A percentile compares a stretch with the other conserved stretches of the same genome.
Evolutionary conservation across 2,797 vertebrate genomes (phyloP).

Genomic region (Channa striata): DNA sequence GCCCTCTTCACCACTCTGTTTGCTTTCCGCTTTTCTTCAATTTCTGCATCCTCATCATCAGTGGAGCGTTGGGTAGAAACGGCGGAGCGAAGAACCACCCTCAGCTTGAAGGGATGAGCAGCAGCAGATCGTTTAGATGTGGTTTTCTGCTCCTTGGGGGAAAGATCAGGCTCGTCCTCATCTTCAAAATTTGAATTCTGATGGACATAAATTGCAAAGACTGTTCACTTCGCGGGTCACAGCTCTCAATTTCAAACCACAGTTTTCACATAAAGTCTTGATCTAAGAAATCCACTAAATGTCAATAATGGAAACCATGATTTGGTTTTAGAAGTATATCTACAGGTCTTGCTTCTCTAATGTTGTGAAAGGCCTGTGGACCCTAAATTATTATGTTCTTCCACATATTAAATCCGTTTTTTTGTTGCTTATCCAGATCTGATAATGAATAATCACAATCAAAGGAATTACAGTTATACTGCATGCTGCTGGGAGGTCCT

Average conservation of each 20-base stretch:
- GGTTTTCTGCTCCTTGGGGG: constrained; percentile 9
- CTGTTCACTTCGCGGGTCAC: background rate
- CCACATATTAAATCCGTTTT: too few relatives aligned
- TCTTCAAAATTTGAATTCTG: constrained; percentile 50
- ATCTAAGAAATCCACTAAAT: too few relatives aligned
- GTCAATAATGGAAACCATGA: too few relatives aligned
- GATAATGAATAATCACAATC: too few relatives aligned
- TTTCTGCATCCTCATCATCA: constrained; percentile 45
- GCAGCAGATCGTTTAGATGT: constrained; percentile 25
- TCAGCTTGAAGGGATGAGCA: constrained; percentile 67
- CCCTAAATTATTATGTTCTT: too few relatives aligned
- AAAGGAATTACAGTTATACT: too few relatives aligned
- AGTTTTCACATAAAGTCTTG: background rate
- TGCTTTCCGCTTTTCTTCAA: background rate
- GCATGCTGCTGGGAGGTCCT: too few relatives aligned
- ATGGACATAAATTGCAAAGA: background rate
- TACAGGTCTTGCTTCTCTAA: too few relatives aligned
- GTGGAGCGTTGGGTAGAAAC: background rate
- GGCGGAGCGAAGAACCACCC: constrained; percentile 69
- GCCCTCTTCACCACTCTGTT: constrained; percentile 11
- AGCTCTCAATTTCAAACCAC: background rate
- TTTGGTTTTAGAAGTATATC: too few relatives aligned
- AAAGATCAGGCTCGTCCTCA: constrained; percentile 23
- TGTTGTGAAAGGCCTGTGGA: too few relatives aligned
- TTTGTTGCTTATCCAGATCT: too few relatives aligned